Conservation (phyloP, 2,113 vertebrate species). For the Crocuta crocuta region DNA sequence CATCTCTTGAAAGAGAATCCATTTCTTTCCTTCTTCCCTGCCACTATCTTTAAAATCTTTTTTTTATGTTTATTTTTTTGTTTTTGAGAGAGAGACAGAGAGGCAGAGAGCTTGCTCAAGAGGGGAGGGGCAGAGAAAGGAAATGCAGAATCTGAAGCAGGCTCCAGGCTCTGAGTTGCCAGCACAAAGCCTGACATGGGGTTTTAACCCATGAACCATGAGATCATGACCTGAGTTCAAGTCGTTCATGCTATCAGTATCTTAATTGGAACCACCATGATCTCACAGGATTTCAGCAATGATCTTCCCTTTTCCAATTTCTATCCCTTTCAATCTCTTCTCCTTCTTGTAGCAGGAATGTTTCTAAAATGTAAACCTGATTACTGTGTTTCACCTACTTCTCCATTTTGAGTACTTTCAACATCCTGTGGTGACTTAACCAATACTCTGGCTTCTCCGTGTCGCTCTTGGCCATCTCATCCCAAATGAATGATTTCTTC, state of each 20-base stretch:
- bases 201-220: too few species aligned
- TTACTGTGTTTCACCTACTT: background rate
- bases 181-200: too few species aligned
- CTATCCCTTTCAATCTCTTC: background rate
- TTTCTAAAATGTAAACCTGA: background rate
- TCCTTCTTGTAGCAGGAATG: background rate
- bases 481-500: background rate
- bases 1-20: background rate
- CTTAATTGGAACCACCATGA: background rate
- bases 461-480: background rate
- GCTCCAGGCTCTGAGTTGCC: too few species aligned
- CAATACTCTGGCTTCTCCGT: background rate
- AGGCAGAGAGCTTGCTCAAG: too few species aligned
- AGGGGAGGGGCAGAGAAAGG: too few species aligned
- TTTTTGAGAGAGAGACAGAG: too few species aligned
- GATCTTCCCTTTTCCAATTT: background rate
- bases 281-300: background rate
- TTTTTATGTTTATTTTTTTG: too few species aligned
- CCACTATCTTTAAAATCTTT: background rate
- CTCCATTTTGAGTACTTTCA: background rate
- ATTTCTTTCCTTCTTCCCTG: background rate
- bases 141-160: too few species aligned
- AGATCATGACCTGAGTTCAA: too few species aligned
- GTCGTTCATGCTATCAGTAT: too few species aligned
- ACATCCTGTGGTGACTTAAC: background rate